These are phyloP conservation scores for Rhopalosiphum nymphaeae DNA, from an alignment of 2,888 invertebrate species.

Conservation along the genomic window DNA sequence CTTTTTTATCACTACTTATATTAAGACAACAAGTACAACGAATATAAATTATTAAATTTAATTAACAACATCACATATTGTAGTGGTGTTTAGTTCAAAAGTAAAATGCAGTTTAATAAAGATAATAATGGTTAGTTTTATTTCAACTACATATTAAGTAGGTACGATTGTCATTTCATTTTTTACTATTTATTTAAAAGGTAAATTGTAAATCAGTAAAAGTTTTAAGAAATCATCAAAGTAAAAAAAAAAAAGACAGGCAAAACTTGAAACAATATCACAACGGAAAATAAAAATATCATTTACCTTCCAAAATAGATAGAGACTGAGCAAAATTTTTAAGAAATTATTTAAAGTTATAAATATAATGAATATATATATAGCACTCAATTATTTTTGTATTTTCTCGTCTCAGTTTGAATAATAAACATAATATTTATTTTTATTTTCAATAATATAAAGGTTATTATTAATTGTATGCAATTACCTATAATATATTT, in stretches of 20 bases:
- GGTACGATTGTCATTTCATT: neutral
- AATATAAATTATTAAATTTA: neutral
- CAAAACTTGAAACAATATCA: constrained; percentile 25
- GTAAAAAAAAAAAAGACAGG: neutral
- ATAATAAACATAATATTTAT: neutral
- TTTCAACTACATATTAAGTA: neutral
- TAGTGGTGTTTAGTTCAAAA: neutral
- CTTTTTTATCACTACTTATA: neutral
- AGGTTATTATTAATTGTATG: neutral
- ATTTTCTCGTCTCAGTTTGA: neutral
- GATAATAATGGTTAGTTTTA: neutral
- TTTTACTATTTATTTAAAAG: constrained; percentile 22
- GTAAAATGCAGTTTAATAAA: neutral
- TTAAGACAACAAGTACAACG: neutral
- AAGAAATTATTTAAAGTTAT: constrained; percentile 18
- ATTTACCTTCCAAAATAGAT: neutral
- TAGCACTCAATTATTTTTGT: constrained; percentile 20
- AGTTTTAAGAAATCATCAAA: neutral
- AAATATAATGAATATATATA: neutral
- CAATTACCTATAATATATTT: neutral
- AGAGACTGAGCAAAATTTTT: neutral
- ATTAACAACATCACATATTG: neutral
- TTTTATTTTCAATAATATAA: neutral
- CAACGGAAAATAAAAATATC: neutral
- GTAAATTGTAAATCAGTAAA: neutral